These are phyloP conservation scores for Selenia dentaria DNA, from an alignment of 2,888 invertebrate species.

Conservation along the genomic window DNA sequence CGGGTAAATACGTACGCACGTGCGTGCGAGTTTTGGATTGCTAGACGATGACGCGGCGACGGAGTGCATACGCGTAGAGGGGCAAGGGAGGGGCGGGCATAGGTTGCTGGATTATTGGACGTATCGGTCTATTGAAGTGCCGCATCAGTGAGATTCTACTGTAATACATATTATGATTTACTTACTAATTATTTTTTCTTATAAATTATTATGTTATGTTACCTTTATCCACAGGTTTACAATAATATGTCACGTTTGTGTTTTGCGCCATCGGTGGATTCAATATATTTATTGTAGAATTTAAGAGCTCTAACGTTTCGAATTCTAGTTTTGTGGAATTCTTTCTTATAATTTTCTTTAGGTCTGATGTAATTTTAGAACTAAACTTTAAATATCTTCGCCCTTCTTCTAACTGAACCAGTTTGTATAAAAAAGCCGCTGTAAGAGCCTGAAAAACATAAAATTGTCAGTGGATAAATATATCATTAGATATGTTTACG, in stretches of 20 bases:
- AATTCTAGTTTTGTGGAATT: slow-evolving; percentile 47
- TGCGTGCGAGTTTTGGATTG: too few species aligned
- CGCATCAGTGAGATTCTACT: too few species aligned
- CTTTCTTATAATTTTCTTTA: slow-evolving; percentile 62
- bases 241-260: slow-evolving; percentile 49
- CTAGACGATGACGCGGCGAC: too few species aligned
- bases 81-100: too few species aligned
- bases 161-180: too few species aligned
- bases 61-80: too few species aligned
- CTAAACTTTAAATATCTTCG: slow-evolving; percentile 67
- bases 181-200: too few species aligned
- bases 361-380: slow-evolving; percentile 65
- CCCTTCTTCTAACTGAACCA: slow-evolving; percentile 67
- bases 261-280: slow-evolving; percentile 49
- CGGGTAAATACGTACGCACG: too few species aligned
- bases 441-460: slow-evolving; percentile 55
- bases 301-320: slow-evolving; percentile 53
- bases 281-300: slow-evolving; percentile 52
- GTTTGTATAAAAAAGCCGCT: slow-evolving; percentile 54
- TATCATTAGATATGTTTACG: too few species aligned
- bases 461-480: background rate
- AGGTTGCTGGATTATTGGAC: too few species aligned
- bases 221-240: slow-evolving; percentile 59
- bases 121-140: too few species aligned
- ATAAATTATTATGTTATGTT: slow-evolving; percentile 35